phyloP scores from a whole-genome alignment of 1,140 invertebrate genomes.

The Lepidotrigona ventralis region DNA sequence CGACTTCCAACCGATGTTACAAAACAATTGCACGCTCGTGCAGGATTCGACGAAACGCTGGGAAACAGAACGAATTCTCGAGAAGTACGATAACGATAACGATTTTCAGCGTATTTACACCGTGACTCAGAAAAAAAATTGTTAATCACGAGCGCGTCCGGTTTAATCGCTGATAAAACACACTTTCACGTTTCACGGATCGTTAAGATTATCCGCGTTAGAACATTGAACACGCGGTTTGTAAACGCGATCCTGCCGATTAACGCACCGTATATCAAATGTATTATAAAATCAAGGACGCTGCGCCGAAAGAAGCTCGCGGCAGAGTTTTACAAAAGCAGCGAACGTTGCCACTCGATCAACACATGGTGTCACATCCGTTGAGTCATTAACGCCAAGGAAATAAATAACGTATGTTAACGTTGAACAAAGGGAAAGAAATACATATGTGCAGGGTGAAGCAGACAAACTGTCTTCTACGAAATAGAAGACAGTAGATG shows the following conservation, averaged over 20 bases:
- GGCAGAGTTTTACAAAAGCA: background rate
- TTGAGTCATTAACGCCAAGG: conserved; percentile 2
- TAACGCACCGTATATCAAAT: background rate
- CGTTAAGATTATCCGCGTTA: background rate
- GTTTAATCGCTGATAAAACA: background rate
- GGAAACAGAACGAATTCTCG: conserved; percentile 15
- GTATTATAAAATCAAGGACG: conserved; percentile 3
- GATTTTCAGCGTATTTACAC: background rate
- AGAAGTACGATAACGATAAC: conserved; percentile 29
- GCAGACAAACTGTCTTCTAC: too few relatives aligned
- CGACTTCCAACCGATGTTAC: background rate
- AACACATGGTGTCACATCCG: background rate
- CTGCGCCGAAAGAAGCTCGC: too few relatives aligned
- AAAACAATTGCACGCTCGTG: conserved; percentile 2
- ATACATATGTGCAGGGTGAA: too few relatives aligned
- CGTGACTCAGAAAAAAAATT: conserved; percentile 20
- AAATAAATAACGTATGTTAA: background rate
- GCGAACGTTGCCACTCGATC: background rate
- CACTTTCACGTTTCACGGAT: background rate
- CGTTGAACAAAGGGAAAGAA: background rate
- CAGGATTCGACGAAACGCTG: background rate
- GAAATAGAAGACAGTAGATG: too few relatives aligned
- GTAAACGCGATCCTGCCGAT: background rate
- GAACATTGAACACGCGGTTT: background rate
- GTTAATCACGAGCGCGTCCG: background rate